These are phyloP conservation scores for Coturnix japonica DNA, from an alignment of 2,113 vertebrate genomes.

Conservation along the genomic window DNA sequence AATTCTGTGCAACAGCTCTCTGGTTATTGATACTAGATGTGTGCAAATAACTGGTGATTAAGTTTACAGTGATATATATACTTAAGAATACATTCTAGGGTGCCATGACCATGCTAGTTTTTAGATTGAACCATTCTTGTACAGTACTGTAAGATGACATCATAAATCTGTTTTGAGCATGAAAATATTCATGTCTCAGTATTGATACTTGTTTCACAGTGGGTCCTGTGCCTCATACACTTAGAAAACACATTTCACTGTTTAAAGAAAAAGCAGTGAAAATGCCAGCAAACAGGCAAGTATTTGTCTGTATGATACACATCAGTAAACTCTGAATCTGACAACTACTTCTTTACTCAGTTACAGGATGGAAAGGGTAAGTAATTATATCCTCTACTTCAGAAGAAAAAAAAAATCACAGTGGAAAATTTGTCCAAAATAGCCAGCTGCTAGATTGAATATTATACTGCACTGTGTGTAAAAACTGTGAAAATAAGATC, in stretches of 20 bases:
- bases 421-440: neutral
- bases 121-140: neutral
- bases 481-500: neutral
- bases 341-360: neutral
- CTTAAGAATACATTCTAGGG: slow-evolving; percentile 1
- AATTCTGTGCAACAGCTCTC: neutral
- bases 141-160: neutral
- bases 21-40: neutral
- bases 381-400: neutral
- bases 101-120: neutral
- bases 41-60: neutral
- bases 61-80: neutral
- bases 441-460: neutral
- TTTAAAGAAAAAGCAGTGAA: neutral
- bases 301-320: neutral
- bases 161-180: neutral
- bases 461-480: neutral
- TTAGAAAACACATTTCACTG: neutral
- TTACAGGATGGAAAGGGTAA: neutral
- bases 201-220: neutral
- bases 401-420: neutral
- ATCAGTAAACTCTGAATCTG: neutral
- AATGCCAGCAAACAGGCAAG: neutral
- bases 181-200: neutral
- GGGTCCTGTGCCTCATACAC: neutral